Evolutionary conservation across 2,888 invertebrate species (phyloP).

Genomic region (Lepas anatifera): DNA sequence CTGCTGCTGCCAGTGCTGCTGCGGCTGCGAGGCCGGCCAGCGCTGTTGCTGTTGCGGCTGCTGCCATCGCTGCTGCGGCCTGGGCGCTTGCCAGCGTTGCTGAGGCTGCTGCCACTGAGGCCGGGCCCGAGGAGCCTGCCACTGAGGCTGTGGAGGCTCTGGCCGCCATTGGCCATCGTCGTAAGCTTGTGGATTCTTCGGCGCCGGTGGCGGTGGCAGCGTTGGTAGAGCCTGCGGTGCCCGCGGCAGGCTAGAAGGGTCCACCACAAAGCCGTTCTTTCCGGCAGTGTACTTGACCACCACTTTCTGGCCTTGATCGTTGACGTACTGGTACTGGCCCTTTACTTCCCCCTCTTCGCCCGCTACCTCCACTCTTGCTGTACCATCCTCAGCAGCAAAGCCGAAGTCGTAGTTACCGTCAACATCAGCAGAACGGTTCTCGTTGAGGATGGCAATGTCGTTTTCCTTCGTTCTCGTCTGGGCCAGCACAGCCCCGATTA

Average conservation of each 20-base stretch:
- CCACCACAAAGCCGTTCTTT: background rate
- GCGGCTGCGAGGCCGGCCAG: background rate
- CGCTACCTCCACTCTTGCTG: background rate
- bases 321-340: slow-evolving; percentile 2
- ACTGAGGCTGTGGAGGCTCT: background rate
- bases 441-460: slow-evolving; percentile 5
- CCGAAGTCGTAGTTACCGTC: background rate
- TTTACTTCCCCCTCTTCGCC: background rate
- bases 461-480: no score
- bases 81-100: no score
- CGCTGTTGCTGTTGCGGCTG: background rate
- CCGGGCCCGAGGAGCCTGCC: background rate
- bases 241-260: background rate
- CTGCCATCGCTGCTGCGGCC: background rate
- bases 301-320: background rate
- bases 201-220: background rate
- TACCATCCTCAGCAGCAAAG: background rate
- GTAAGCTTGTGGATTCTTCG: no score
- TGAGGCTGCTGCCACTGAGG: background rate
- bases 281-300: background rate
- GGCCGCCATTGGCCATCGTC: no score
- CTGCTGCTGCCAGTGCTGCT: background rate
- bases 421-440: slow-evolving; percentile 4
- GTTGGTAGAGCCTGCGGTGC: background rate
- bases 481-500: background rate